Percentiles rank a stretch among this genome's conserved stretches.
Evolutionary conservation across 1,140 invertebrate species (phyloP).

Genomic region (Coelopa frigida): DNA sequence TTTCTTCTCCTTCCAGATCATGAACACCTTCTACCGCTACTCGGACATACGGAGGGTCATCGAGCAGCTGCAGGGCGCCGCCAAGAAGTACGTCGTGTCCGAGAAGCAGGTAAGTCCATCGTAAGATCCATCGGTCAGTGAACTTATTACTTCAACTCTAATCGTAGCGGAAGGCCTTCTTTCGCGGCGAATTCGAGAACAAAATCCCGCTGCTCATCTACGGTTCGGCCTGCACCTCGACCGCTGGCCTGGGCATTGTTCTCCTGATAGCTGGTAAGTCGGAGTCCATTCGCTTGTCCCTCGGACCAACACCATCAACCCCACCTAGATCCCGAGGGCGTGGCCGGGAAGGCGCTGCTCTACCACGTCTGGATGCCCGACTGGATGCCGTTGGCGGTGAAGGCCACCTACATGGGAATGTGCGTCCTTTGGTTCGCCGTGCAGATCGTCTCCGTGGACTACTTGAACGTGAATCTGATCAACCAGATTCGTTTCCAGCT

Average conservation of each 20-base stretch:
- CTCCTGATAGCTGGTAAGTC: slow-evolving; percentile 22
- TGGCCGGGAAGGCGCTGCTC: slow-evolving; percentile 28
- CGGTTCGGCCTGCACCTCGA: slow-evolving; percentile 19
- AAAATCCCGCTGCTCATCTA: slow-evolving; percentile 25
- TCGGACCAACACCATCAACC: background rate
- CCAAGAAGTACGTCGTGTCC: slow-evolving; percentile 7
- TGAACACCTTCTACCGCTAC: slow-evolving; percentile 23
- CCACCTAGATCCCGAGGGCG: slow-evolving; percentile 20
- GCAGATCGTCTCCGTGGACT: slow-evolving; percentile 24
- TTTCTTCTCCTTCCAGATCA: slow-evolving; percentile 9
- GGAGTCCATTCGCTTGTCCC: background rate
- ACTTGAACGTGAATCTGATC: slow-evolving; percentile 30
- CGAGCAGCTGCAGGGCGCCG: background rate
- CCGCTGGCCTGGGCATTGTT: slow-evolving; percentile 18
- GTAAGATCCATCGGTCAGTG: background rate
- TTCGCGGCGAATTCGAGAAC: slow-evolving; percentile 19
- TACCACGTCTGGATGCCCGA: slow-evolving; percentile 24
- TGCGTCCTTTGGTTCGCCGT: slow-evolving; percentile 20
- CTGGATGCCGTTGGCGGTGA: slow-evolving; percentile 11
- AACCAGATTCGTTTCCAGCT: slow-evolving; percentile 33
- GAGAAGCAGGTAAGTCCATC: slow-evolving; percentile 4
- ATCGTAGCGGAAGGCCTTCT: slow-evolving; percentile 19
- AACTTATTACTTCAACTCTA: background rate
- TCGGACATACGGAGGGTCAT: slow-evolving; percentile 1
- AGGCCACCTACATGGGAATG: slow-evolving; percentile 25